A percentile compares a stretch with the other conserved stretches of the same genome.
Conservation (phyloP, 1,140 invertebrate species). For the Megalopta genalis region DNA sequence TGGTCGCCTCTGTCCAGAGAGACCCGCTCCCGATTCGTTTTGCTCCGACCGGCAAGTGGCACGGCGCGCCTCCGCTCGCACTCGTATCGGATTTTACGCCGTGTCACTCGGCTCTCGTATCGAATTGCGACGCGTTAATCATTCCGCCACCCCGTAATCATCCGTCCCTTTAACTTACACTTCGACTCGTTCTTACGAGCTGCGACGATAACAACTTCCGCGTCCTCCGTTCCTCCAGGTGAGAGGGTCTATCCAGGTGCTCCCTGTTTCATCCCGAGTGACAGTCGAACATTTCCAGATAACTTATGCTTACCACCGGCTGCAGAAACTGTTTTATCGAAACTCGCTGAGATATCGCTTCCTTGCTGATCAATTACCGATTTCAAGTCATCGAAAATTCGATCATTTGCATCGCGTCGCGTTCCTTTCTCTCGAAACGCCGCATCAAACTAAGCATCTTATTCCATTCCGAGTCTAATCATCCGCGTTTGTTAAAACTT, state of each 20-base stretch:
- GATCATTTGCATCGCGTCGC: too few species aligned
- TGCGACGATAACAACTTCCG: neutral
- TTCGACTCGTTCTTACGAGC: slow-evolving; percentile 1
- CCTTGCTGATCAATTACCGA: too few species aligned
- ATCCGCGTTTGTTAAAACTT: too few species aligned
- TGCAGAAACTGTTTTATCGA: too few species aligned
- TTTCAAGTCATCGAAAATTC: too few species aligned
- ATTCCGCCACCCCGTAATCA: neutral
- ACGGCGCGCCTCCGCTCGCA: neutral
- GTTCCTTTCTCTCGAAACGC: too few species aligned
- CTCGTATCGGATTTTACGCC: slow-evolving; percentile 11
- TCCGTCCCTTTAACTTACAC: neutral
- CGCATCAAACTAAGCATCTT: too few species aligned
- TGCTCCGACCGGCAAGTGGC: neutral
- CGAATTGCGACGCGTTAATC: slow-evolving; percentile 7
- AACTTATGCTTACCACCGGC: neutral
- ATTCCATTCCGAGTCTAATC: too few species aligned
- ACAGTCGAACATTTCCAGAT: slow-evolving; percentile 28
- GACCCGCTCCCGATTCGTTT: neutral
- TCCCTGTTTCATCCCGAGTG: too few species aligned
- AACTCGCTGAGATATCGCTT: too few species aligned
- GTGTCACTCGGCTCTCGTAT: neutral
- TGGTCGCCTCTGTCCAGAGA: too few species aligned
- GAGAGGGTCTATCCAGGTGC: too few species aligned
- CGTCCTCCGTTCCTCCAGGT: neutral